Evolutionary conservation across 2,113 vertebrate species (phyloP).

Genomic region (Isichthys henryi): DNA sequence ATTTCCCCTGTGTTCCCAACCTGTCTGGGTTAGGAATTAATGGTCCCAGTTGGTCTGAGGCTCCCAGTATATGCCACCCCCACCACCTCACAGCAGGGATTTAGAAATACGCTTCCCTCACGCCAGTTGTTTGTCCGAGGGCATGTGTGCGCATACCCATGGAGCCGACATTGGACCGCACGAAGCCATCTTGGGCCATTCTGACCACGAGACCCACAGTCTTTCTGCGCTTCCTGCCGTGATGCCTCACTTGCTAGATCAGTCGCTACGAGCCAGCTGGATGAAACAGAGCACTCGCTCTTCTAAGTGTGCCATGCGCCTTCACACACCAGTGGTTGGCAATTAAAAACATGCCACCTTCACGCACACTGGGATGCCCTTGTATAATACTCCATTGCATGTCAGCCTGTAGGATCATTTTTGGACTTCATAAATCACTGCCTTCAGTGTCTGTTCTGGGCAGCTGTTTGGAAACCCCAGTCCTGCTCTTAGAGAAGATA

Average conservation of each 20-base stretch:
- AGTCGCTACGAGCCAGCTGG: not conserved
- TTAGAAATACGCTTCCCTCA: conserved; percentile 25
- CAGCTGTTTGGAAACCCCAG: not conserved
- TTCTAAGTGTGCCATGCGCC: not conserved
- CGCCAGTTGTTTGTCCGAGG: conserved; percentile 38
- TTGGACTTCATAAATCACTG: not conserved
- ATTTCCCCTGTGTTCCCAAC: conserved; percentile 19
- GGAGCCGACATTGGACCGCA: conserved; percentile 19
- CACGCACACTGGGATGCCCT: not conserved
- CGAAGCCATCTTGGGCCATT: conserved; percentile 22
- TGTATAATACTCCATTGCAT: not conserved
- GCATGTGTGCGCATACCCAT: conserved; percentile 23
- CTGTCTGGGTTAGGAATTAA: conserved; percentile 22
- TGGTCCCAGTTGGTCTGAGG: conserved; percentile 19
- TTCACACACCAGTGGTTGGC: not conserved
- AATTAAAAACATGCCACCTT: not conserved
- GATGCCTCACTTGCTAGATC: conserved; percentile 16
- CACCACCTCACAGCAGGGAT: not conserved
- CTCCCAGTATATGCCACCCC: not conserved
- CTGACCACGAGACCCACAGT: conserved; percentile 24
- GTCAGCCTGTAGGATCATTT: not conserved
- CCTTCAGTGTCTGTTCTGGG: not conserved
- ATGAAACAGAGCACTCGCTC: not conserved
- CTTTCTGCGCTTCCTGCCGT: not conserved
- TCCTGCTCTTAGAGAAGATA: not conserved